These are phyloP conservation scores for Heliconius nattereri DNA, from an alignment of 1,140 invertebrate genomes.

Conservation along the genomic window DNA sequence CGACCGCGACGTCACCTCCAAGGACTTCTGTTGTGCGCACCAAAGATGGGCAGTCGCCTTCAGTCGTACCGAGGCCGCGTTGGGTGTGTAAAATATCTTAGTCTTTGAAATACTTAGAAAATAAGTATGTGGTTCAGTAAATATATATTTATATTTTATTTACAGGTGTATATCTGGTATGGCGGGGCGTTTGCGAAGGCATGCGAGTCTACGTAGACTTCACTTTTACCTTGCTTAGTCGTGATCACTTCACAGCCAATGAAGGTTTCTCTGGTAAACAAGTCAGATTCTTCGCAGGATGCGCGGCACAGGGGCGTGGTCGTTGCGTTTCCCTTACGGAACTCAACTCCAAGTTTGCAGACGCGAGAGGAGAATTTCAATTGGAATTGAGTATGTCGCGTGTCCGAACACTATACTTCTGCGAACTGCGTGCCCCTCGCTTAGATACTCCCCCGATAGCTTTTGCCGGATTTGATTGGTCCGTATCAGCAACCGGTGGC, in stretches of 20 bases:
- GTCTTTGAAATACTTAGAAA: background rate
- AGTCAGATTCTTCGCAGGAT: slow-evolving; percentile 87
- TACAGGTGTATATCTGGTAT: slow-evolving; percentile 91
- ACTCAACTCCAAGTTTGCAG: slow-evolving; percentile 89
- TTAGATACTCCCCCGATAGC: slow-evolving; percentile 74
- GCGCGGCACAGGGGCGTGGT: slow-evolving; percentile 88
- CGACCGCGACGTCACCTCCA: slow-evolving; percentile 90
- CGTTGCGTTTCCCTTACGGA: slow-evolving; percentile 91
- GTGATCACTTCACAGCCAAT: slow-evolving; percentile 93
- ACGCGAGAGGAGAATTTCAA: slow-evolving; percentile 92
- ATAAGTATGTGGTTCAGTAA: background rate
- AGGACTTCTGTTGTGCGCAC: slow-evolving; percentile 92
- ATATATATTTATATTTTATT: slow-evolving; percentile 18
- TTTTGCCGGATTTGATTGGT: slow-evolving; percentile 91
- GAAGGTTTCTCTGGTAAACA: slow-evolving; percentile 91
- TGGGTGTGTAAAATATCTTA: slow-evolving; percentile 50
- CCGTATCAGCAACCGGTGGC: slow-evolving; percentile 87
- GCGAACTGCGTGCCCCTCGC: slow-evolving; percentile 84
- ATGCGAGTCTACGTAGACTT: slow-evolving; percentile 92
- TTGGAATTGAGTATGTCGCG: slow-evolving; percentile 90
- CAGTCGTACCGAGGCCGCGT: slow-evolving; percentile 87
- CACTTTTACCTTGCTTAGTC: slow-evolving; percentile 91
- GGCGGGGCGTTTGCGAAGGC: slow-evolving; percentile 87
- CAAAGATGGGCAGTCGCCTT: slow-evolving; percentile 94
- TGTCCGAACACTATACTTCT: slow-evolving; percentile 88